These are phyloP conservation scores for Deroptyus accipitrinus DNA, from an alignment of 2,113 vertebrate genomes.

Conservation along the genomic window DNA sequence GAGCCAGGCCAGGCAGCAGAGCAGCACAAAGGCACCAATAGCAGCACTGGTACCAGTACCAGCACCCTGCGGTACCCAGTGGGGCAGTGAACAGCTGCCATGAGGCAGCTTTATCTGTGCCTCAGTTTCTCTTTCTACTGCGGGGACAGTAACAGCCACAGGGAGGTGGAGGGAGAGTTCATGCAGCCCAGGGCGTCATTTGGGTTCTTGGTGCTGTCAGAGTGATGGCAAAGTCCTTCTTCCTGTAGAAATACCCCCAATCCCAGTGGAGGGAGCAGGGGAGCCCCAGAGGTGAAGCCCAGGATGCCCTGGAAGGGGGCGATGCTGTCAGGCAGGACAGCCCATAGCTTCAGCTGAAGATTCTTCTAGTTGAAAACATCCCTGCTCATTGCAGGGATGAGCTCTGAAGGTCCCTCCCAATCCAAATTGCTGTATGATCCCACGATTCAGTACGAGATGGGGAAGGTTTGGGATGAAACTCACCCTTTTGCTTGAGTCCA, in stretches of 20 bases:
- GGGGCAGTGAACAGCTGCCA: rapidly evolving
- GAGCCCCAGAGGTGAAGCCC: neutral
- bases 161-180: rapidly evolving
- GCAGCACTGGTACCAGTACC: neutral
- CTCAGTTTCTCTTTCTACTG: neutral
- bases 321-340: neutral
- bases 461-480: neutral
- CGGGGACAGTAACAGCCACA: neutral
- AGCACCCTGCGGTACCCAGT: too few relatives aligned
- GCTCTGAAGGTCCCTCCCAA: neutral
- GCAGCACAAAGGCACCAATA: neutral
- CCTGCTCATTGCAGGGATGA: neutral
- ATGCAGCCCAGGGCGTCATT: neutral
- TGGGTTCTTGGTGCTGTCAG: neutral
- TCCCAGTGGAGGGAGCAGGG: neutral
- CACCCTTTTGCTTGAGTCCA: neutral
- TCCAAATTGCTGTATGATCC: neutral
- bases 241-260: neutral
- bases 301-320: too few relatives aligned
- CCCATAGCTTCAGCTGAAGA: neutral
- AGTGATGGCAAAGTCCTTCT: neutral
- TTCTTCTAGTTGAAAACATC: neutral
- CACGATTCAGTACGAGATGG: neutral
- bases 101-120: rapidly evolving
- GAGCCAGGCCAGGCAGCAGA: rapidly evolving